phyloP scores from a whole-genome alignment of 2,113 vertebrate species.

The Elaphurus davidianus region DNA sequence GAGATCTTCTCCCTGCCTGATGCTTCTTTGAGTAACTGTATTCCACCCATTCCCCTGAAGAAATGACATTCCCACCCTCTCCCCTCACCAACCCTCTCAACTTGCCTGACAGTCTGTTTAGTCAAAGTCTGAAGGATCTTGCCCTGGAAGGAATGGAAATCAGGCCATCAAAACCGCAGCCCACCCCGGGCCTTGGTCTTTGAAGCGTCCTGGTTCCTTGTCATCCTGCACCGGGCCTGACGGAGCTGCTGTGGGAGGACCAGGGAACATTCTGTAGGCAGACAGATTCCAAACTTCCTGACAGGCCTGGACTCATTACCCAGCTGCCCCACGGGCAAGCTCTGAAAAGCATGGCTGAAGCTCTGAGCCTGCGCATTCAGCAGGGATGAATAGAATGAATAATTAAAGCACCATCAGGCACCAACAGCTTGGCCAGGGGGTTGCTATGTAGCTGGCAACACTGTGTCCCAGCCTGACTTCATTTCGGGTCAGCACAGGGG shows the following conservation, averaged over 20 bases:
- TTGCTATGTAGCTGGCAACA: neutral
- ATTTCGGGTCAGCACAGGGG: neutral
- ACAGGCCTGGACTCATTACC: constrained; percentile 64
- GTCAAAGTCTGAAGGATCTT: neutral
- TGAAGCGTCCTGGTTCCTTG: neutral
- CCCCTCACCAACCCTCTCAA: neutral
- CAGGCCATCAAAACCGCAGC: neutral
- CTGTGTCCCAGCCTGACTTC: neutral
- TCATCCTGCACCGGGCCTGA: neutral
- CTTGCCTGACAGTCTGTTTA: neutral
- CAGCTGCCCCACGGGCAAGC: neutral
- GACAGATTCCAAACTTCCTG: constrained; percentile 52
- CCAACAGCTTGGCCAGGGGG: constrained; percentile 15
- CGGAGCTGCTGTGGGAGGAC: constrained; percentile 38
- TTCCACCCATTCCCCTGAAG: neutral
- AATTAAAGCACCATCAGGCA: constrained; percentile 51
- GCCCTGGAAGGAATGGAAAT: neutral
- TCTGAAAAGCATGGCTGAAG: constrained; percentile 47
- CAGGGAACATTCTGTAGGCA: constrained; percentile 55
- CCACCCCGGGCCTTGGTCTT: neutral
- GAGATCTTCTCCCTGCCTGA: neutral
- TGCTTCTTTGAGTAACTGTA: neutral
- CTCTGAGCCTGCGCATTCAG: neutral
- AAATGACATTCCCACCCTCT: neutral
- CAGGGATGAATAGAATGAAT: constrained; percentile 47